Conservation (phyloP, 2,113 vertebrate species). For the Bubo scandiacus region DNA sequence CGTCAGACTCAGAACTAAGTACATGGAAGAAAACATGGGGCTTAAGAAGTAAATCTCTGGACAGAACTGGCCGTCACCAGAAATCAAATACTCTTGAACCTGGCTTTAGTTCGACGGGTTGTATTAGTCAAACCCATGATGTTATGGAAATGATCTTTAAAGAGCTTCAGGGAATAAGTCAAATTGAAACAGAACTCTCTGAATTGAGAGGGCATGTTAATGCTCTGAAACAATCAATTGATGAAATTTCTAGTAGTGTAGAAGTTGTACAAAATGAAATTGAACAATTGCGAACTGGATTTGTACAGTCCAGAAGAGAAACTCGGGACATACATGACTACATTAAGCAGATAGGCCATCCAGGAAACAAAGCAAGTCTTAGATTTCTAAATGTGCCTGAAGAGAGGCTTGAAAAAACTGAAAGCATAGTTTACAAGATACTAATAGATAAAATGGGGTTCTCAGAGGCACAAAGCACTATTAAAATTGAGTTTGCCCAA, state of each 20-base stretch:
- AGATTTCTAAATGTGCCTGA: conserved; percentile 95
- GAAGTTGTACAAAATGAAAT: conserved; percentile 98
- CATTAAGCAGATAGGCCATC: conserved; percentile 91
- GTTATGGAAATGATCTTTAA: conserved; percentile 99
- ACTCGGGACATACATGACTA: conserved; percentile 98
- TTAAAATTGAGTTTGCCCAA: conserved; percentile 94
- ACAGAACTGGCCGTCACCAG: conserved; percentile 88
- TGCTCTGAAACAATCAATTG: conserved; percentile 95
- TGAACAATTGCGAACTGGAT: conserved; percentile 92
- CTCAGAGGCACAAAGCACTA: conserved; percentile 82
- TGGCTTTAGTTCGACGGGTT: conserved; percentile 92
- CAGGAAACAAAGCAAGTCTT: conserved; percentile 90
- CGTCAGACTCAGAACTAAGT: conserved; percentile 94
- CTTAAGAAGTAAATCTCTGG: conserved; percentile 95
- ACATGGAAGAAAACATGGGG: conserved; percentile 92
- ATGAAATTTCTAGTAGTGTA: conserved; percentile 97
- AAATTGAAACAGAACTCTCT: conserved; percentile 95
- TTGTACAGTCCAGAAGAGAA: conserved; percentile 95
- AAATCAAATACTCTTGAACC: conserved; percentile 88
- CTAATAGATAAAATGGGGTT: conserved; percentile 95
- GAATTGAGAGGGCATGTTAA: conserved; percentile 96
- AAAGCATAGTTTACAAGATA: conserved; percentile 87
- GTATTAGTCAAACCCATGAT: conserved; percentile 96
- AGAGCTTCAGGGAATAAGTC: conserved; percentile 98
- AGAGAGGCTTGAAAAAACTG: conserved; percentile 86